Percentiles rank a stretch among this genome's conserved stretches.
phyloP scores from a whole-genome alignment of 2,888 invertebrate genomes.

The Sarcophaga caerulescens region DNA sequence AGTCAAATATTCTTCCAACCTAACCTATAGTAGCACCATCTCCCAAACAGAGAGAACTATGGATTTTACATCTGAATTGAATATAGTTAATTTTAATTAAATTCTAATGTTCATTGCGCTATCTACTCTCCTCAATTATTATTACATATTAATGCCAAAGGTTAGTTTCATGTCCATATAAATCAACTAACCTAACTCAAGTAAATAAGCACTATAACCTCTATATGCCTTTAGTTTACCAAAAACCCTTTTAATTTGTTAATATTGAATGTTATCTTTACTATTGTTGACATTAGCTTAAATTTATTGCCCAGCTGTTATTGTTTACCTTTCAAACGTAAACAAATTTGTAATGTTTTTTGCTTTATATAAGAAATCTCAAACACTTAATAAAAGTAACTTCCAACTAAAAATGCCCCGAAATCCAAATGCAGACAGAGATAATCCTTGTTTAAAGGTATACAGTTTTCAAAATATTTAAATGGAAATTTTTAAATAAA shows the following conservation, averaged over 20 bases:
- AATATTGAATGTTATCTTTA: neutral
- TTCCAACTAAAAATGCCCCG: slow-evolving; percentile 74
- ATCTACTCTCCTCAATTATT: too few relatives aligned
- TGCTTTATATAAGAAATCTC: neutral
- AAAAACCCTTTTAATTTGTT: neutral
- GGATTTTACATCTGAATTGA: too few relatives aligned
- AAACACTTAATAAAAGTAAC: neutral
- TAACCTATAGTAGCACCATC: too few relatives aligned
- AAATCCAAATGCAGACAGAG: slow-evolving; percentile 77
- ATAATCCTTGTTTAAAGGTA: slow-evolving; percentile 80
- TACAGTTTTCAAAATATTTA: neutral
- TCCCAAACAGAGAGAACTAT: too few relatives aligned
- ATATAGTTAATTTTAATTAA: too few relatives aligned
- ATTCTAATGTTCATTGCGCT: too few relatives aligned
- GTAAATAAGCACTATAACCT: too few relatives aligned
- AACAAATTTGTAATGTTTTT: neutral
- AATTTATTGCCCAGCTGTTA: neutral
- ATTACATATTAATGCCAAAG: too few relatives aligned
- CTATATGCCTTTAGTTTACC: too few relatives aligned
- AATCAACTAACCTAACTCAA: too few relatives aligned
- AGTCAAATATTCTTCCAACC: too few relatives aligned
- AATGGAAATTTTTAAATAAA: neutral
- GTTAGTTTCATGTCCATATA: too few relatives aligned
- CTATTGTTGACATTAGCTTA: neutral
- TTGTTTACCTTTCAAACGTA: neutral